Conservation (phyloP, 2,113 vertebrate genomes). For the Cyanoderma ruficeps region DNA sequence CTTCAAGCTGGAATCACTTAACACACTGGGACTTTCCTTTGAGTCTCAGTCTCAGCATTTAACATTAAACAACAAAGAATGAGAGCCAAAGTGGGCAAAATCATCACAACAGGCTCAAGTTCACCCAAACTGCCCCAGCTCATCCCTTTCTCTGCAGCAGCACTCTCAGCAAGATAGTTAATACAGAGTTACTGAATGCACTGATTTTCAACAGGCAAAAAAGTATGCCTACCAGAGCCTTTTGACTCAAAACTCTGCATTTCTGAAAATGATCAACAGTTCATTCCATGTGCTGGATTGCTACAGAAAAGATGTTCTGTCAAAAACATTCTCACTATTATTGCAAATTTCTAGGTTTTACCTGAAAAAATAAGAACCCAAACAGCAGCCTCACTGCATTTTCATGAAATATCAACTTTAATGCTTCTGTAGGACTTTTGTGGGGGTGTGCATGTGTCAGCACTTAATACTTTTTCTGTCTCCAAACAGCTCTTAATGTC, state of each 20-base stretch:
- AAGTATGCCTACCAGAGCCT: background rate
- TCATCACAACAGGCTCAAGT: background rate
- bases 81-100: background rate
- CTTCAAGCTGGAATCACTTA: constrained; percentile 14
- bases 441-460: background rate
- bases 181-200: background rate
- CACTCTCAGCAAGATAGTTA: background rate
- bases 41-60: background rate
- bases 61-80: background rate
- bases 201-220: background rate
- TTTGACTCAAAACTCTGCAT: background rate
- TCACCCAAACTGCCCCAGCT: background rate
- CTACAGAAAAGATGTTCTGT: background rate
- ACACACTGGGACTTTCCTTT: fast-evolving
- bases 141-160: background rate
- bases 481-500: background rate
- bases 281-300: fast-evolving
- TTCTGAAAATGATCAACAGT: background rate
- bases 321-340: background rate
- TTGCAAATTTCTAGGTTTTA: background rate
- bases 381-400: background rate
- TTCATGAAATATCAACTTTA: background rate
- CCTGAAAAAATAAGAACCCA: background rate
- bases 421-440: background rate
- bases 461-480: background rate